Conservation (phyloP, 2,797 vertebrate genomes). For the Falco naumanni region DNA sequence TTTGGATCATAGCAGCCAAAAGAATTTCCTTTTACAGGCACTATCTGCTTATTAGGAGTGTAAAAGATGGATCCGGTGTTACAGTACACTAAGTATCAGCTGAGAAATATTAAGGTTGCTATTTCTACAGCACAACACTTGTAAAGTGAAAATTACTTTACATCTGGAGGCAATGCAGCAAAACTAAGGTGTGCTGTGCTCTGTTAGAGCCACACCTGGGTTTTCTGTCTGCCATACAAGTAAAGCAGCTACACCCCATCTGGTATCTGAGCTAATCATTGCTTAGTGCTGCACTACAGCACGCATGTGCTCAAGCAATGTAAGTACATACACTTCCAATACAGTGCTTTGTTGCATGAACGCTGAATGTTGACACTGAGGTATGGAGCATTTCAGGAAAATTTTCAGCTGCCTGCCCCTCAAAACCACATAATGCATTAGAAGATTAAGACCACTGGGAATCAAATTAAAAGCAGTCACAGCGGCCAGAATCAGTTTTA, state of each 20-base stretch:
- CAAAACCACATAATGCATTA: neutral
- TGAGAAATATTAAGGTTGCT: neutral
- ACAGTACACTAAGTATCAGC: neutral
- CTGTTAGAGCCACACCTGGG: fast-evolving
- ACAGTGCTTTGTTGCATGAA: neutral
- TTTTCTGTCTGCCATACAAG: neutral
- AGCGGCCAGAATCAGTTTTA: neutral
- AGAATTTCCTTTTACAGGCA: neutral
- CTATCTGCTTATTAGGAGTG: neutral
- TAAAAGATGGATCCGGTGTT: no score
- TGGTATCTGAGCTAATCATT: neutral
- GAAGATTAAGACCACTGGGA: neutral
- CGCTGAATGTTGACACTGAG: neutral
- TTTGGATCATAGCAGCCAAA: neutral
- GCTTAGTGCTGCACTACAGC: neutral
- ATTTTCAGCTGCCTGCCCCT: neutral
- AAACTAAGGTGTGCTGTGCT: neutral
- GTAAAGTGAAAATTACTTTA: neutral
- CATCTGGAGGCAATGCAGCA: neutral
- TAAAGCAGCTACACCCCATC: neutral
- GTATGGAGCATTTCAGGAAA: neutral
- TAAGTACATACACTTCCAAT: neutral
- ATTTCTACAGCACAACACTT: neutral
- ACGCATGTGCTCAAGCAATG: neutral
- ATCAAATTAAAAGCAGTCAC: neutral